Base-by-base conservation (phyloP, 2,888 invertebrate genomes). In the Pyrrhia umbra region DNA sequence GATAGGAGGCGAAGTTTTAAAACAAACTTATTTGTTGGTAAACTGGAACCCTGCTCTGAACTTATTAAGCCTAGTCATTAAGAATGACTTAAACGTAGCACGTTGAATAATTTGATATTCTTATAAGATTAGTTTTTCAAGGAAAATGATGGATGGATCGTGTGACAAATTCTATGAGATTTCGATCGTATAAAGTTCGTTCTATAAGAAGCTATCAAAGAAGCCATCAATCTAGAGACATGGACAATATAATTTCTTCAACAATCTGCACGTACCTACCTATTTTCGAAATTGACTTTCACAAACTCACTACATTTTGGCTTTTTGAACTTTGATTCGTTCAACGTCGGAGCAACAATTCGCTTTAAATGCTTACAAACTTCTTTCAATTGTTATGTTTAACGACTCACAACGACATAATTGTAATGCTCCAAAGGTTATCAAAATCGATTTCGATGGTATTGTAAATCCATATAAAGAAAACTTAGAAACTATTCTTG, bases 171-270 rank as follows among this genome's bases (percentile, higher is more conserved):
- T 51, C 20, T n/a, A 60, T 37, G n/a, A 60, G 6, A 39, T 34
- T 45, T 57, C 0, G 39, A 64, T 63, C 21, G 52, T 20, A 15
- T 42, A 16, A 30, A 4, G 18, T 20, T 40, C 16, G 6, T 46
- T 43, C 30, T 50, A 47, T 47, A 49, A 10, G 13, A 59, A 2
- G 13, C 13, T 34, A 30, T 54, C 27, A 56, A 43, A 49, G 27
- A 3, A 43, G 27, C n/a, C 15, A 69, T 73, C 47, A 61, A 75
- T 64, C 15, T 60, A 43, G 57, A 69, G 34, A 6, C 27, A 15
- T 23, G 42, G 37, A 63, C 43, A 49, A 16, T 15, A 50, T 59
- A 27, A 65, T 58, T 60, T 59, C 16, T 18, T 21, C 18, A 27
- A 64, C 25, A 55, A 45, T 45, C 8, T 23, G 18, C 39, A 49